Base-by-base conservation (phyloP, 2,113 vertebrate species). In the Cyphotilapia sp. region DNA sequence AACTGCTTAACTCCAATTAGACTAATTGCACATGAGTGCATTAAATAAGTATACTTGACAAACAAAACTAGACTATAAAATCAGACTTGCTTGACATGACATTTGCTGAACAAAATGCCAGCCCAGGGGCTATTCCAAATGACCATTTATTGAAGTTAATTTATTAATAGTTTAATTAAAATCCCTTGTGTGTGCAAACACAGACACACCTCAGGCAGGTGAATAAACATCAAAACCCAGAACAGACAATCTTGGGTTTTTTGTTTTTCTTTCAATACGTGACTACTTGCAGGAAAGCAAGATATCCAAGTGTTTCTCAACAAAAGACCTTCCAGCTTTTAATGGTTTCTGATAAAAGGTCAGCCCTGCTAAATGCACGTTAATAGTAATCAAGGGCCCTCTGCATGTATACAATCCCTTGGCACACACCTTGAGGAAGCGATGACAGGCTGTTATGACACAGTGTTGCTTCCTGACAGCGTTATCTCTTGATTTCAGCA, bases 351-450 rank as follows among this genome's bases (percentile, higher is more conserved):
- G 12, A 82, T 80, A 13, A 31, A 57, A 80, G 78, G 27, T 80
- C 12, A 38, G 63, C 81, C 54, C 49, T 13, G 19, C 38, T 42
- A 90, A 87, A 95, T 91, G 63, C 89, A 85, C 19, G 16, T 80
- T 88, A 80, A 89, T 91, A 85, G 63, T 24, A 87, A 89, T 91
- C 71, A 86, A 57, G 33, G 27, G 5, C 29, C 45, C 63, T 89
- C 59, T 71, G 66, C 40, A n/a, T 88, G 81, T 13, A 57, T 76
- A 85, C 86, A 66, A 2, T 90, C 84, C 85, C 89, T 59, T 9
- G 80, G 57, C 80, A 90, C 91, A 87, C 92, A 90, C 85, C 81
- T 88, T 81, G 66, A 74, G 56, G 54, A 92, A 82, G 89, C 71
- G 89, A 87, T 93, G 94, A 91, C 87, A 91, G 82, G 51, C 47